These are phyloP conservation scores for Ophion obscuratus DNA, from an alignment of 2,888 invertebrate genomes.

Conservation along the genomic window DNA sequence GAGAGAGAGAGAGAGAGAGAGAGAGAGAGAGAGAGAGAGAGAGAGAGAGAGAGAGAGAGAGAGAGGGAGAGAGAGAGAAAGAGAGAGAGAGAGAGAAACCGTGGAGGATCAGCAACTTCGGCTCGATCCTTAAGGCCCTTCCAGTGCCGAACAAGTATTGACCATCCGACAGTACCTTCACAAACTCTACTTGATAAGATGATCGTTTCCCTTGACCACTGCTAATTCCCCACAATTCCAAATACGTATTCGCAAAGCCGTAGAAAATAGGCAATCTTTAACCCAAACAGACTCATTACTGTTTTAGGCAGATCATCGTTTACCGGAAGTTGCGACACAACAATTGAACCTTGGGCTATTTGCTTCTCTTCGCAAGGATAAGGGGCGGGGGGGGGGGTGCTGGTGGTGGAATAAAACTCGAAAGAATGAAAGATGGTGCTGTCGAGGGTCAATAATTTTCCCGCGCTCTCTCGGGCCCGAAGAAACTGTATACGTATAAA, in stretches of 20 bases:
- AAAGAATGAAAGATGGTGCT: conserved; percentile 17
- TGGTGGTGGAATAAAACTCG: conserved; percentile 3
- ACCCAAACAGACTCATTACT: no score
- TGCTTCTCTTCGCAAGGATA: not conserved
- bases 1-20: conserved; percentile 62
- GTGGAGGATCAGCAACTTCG: conserved; percentile 58
- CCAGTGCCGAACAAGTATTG: conserved; percentile 13
- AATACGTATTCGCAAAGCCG: no score
- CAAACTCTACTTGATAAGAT: not conserved
- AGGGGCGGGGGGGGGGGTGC: not conserved
- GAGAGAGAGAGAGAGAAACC: conserved; percentile 59
- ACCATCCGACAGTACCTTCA: not conserved
- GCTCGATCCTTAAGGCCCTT: conserved; percentile 21
- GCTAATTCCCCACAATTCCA: no score
- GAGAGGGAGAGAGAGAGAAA: conserved; percentile 58
- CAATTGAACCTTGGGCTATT: not conserved
- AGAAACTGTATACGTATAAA: conserved; percentile 68
- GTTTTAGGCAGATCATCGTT: no score
- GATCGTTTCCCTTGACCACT: no score
- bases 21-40: conserved; percentile 61
- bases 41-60: conserved; percentile 57
- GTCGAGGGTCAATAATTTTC: conserved; percentile 38
- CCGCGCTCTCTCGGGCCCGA: conserved; percentile 47
- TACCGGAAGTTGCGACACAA: not conserved
- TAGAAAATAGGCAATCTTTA: no score